Conservation (phyloP, 2,888 invertebrate genomes). For the Marasmarcha lunaedactyla region DNA sequence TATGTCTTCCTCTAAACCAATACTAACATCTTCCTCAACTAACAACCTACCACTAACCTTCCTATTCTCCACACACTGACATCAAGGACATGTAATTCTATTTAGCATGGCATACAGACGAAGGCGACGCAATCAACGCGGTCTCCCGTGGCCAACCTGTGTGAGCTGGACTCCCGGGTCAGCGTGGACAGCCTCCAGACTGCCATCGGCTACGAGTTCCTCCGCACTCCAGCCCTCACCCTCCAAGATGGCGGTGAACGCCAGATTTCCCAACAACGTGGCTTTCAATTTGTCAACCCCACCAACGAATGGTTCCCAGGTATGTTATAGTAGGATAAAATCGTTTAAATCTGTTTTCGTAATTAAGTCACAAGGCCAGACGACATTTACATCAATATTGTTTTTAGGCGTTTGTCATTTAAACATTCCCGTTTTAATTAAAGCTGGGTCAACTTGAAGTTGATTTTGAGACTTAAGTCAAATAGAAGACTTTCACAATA, state of each 20-base stretch:
- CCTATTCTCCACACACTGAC: constrained; percentile 27
- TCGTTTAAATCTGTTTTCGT: not conserved
- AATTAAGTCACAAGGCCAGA: not conserved
- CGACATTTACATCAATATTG: no score
- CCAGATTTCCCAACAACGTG: constrained; percentile 80
- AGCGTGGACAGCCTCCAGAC: constrained; percentile 79
- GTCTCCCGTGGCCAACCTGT: constrained; percentile 86
- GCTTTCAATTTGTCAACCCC: constrained; percentile 88
- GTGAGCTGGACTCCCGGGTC: constrained; percentile 78
- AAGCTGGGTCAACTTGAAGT: not conserved
- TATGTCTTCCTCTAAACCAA: no score
- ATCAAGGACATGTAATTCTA: constrained; percentile 59
- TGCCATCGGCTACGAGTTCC: constrained; percentile 85
- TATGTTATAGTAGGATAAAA: constrained; percentile 32
- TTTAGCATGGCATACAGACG: constrained; percentile 82
- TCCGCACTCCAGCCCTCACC: constrained; percentile 77
- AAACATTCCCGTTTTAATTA: not conserved
- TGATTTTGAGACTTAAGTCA: not conserved
- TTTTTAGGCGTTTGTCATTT: not conserved
- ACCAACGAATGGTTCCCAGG: constrained; percentile 91
- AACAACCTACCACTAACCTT: constrained; percentile 19
- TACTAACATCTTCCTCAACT: not conserved
- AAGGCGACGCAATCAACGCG: constrained; percentile 88
- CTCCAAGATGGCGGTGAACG: constrained; percentile 79
- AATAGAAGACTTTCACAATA: no score